Evolutionary conservation across 2,113 vertebrate genomes (phyloP).

Genomic region (Ochotona curzoniae): DNA sequence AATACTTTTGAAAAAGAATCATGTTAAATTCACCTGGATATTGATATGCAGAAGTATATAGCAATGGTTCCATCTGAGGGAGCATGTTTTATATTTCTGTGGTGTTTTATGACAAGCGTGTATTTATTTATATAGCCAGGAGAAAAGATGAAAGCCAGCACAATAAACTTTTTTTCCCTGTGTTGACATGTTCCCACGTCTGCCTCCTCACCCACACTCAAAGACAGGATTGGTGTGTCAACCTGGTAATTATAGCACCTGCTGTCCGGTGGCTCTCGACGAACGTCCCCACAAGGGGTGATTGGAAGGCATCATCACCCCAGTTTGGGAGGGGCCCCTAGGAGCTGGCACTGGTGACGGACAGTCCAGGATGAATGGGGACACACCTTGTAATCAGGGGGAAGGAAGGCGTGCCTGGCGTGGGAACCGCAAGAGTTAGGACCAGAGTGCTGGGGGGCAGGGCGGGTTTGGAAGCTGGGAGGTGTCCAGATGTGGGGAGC

Average conservation of each 20-base stretch:
- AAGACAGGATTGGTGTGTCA: slow-evolving; percentile 40
- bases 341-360: slow-evolving; percentile 28
- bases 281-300: background rate
- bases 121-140: slow-evolving; percentile 30
- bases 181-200: background rate
- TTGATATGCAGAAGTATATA: background rate
- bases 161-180: background rate
- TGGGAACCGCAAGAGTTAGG: slow-evolving; percentile 44
- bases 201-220: slow-evolving; percentile 58
- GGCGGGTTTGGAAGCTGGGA: background rate
- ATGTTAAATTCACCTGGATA: background rate
- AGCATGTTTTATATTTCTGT: background rate
- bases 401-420: background rate
- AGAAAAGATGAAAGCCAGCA: slow-evolving; percentile 50
- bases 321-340: slow-evolving; percentile 34
- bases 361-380: slow-evolving; percentile 54
- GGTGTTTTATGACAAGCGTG: background rate
- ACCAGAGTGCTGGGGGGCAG: background rate
- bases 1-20: background rate
- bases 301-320: background rate
- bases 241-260: slow-evolving; percentile 62
- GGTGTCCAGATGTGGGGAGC: background rate
- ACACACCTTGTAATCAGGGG: slow-evolving; percentile 67
- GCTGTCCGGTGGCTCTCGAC: slow-evolving; percentile 45
- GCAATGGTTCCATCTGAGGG: background rate